Evolutionary conservation across 2,888 invertebrate genomes (phyloP), one percentile per base, ranked within the genome.

Genomic region (Pheosia tremula): DNA sequence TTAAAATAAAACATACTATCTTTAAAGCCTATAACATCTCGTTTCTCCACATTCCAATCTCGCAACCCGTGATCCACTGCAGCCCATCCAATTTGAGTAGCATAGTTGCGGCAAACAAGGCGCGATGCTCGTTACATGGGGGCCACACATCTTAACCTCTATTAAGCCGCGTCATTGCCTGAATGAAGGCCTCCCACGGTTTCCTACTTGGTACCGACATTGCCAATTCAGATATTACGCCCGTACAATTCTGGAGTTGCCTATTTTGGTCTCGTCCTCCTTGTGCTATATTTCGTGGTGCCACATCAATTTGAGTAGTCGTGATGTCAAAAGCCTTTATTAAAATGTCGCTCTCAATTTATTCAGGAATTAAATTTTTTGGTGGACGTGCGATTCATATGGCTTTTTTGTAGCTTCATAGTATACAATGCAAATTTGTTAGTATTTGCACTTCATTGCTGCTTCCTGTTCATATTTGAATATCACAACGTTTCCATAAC

Each of bases 91-190:
- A 87, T 89, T 87, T 85, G 83, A 73, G 77, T 80, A 79, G 75
- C 77, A 78, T 75, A 80, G 78, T 86, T 82, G 85, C 86, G 86
- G 86, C 85, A 80, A 84, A 86, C 85, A 82, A 82, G 83, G 82
- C 86, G 88, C 82, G 84, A 80, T 77, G 75, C 85, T 90, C 82
- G 87, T 90, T 88, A 86, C 77, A 67, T 66, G 83, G 84, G 90
- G 91, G 81, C 89, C 24, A 89, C 84, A 86, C 85, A 88, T 91
- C 90, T 93, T 93, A 88, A 93, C 93, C 92, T 87, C 92, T 77
- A 92, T 93, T 92, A 89, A 84, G 82, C 78, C 79, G 78, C 83
- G 82, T 85, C 86, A 85, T 86, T 85, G 86, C 83, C 82, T 81
- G 84, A 85, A 85, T 77, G 72, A 76, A 65, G 73, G 79, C 88